These are phyloP conservation scores for Rhodophaea formosa DNA, from an alignment of 2,888 invertebrate species.

Conservation along the genomic window DNA sequence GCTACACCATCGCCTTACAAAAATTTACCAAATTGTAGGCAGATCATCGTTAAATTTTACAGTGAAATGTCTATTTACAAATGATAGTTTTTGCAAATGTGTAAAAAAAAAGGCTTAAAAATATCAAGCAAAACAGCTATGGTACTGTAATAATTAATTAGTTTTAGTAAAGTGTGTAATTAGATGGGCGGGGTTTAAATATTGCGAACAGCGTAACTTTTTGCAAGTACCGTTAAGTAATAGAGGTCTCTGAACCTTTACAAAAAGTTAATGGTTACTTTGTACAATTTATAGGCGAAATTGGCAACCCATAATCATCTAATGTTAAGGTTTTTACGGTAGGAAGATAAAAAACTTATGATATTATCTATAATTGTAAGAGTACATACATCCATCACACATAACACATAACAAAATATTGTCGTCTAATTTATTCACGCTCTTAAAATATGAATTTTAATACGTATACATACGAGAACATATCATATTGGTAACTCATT, in stretches of 20 bases:
- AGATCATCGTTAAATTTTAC: too few species aligned
- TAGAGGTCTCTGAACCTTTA: constrained; percentile 14
- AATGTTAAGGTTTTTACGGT: neutral
- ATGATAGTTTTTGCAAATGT: too few species aligned
- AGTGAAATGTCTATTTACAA: too few species aligned
- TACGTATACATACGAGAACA: too few species aligned
- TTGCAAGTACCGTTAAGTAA: constrained; percentile 16
- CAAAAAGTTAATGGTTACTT: constrained; percentile 8
- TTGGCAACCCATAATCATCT: neutral
- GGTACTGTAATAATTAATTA: neutral
- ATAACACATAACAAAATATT: too few species aligned
- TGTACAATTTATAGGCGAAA: constrained; percentile 4
- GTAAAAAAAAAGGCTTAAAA: neutral
- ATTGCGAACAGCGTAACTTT: constrained; percentile 10
- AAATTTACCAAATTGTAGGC: too few species aligned
- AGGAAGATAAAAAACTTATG: neutral
- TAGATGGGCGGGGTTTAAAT: constrained; percentile 12
- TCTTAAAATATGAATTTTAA: too few species aligned
- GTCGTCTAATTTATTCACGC: too few species aligned
- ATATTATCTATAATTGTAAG: too few species aligned
- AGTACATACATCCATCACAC: too few species aligned
- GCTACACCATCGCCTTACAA: too few species aligned
- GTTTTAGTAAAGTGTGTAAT: constrained; percentile 18
- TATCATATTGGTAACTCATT: too few species aligned
- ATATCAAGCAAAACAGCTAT: neutral